Base-by-base conservation (phyloP, 2,113 vertebrate species). In the Phyllostomus hastatus region DNA sequence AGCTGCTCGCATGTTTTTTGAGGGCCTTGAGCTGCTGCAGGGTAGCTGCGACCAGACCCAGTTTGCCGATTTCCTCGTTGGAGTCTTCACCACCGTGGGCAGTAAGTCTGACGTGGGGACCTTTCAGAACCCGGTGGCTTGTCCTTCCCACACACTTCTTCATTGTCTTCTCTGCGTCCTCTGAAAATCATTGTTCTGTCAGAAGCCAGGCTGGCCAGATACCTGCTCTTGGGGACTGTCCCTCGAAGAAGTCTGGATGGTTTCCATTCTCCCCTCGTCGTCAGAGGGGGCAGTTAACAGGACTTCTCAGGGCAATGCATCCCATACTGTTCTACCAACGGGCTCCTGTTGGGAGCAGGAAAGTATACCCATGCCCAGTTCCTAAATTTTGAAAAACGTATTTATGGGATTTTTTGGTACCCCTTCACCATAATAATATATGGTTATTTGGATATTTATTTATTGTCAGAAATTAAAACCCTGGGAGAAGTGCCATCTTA, bases 1-100 rank as follows among this genome's bases (percentile, higher is more conserved):
- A 54, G 99, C 98, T 0, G 94, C 98, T 91, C 66, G 5, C 31
- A 96, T 97, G 85, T 99, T 99, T 96, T 96, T 96, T 43, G 94
- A 85, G 54, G 99, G 99, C 48, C 97, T 99, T 80, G 0, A 12
- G 24, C 95, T 98, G 38, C 95, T 99, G 41, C 94, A 59, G 33
- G 28, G 10, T 64, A 97, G 88, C 48, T 20, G 61, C 2, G 97
- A 98, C 26, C 91, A 35, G 76, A 83, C 81, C 78, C 97, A 98
- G n/a, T 38, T 98, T 86, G 97, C 98, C 61, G 98, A 99, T 88
- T 98, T 99, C 95, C 52, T 99, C 54, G 97, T 98, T 69, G 98
- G 98, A 61, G 76, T 99, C 94, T 98, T 99, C 84, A 98, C 96
- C 48, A 98, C 97, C 0, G 64, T 98, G 88, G 98, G 98, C 4